Evolutionary conservation across 2,797 vertebrate species (phyloP), one percentile per base, ranked within the genome.

Genomic region (Mionectes olivaceus): DNA sequence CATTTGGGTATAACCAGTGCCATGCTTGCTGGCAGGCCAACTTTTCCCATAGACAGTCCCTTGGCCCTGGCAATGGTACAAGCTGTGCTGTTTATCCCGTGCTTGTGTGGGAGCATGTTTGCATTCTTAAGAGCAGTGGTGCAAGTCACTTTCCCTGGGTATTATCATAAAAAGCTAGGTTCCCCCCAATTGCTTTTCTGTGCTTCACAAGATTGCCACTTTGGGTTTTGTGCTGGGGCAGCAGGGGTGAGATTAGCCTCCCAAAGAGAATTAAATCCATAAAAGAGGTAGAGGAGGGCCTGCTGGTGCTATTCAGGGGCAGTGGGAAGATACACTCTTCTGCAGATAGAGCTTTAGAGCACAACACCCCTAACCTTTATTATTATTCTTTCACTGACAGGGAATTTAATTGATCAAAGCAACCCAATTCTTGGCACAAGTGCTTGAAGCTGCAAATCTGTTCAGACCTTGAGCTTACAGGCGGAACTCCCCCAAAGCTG

Each of bases 321-420:
- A 91, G 67, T 73, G 77, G 95, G 85, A 96, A 97, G 95, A 95
- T 68, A 86, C 76, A 91, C 91, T 87, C 77, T 70, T 93, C 87
- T 82, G 80, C 93, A 95, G 91, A 86, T n/a, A 2, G 60, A 91
- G 77, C 83, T 75, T 95, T 89, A 90, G 89, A 93, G 74, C 63
- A 70, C 1, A 0, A 33, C 67, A 63, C 75, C 87, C 67, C 69
- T 76, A 77, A 96, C 93, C 89, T 95, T 95, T 86, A 93, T 88
- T 93, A 86, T 90, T 93, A 64, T 96, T 89, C 91, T 91, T 86
- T 90, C 76, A 81, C 49, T 90, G 85, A 74, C 83, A 94, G 87
- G 77, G 87, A 96, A 91, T 94, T 96, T 95, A 96, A 93, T 74
- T 94, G 95, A 96, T 96, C 95, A 96, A 96, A 97, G 95, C 79